phyloP scores from a whole-genome alignment of 2,797 vertebrate species.

The Morus bassanus region DNA sequence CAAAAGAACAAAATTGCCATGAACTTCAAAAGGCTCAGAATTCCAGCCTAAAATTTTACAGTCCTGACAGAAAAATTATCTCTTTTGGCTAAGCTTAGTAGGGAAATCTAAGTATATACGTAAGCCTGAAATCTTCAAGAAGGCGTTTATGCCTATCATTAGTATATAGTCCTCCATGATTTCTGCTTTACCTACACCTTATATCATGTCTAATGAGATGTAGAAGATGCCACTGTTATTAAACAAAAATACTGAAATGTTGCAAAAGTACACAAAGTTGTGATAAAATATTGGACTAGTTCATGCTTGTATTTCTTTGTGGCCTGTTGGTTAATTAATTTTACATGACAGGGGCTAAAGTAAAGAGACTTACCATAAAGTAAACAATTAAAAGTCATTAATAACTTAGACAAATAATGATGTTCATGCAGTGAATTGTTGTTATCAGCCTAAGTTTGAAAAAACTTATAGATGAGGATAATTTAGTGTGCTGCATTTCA shows the following conservation, averaged over 20 bases:
- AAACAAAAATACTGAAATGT: conserved; percentile 4
- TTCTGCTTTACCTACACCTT: neutral
- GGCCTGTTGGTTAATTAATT: conserved; percentile 47
- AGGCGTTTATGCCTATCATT: neutral
- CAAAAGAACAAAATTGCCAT: neutral
- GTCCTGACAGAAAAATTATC: neutral
- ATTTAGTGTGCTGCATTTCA: conserved; percentile 84
- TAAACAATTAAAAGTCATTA: conserved; percentile 66
- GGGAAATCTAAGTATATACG: neutral
- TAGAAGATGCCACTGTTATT: neutral
- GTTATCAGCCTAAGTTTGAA: conserved; percentile 77
- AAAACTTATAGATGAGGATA: conserved; percentile 84
- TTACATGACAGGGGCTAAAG: conserved; percentile 11
- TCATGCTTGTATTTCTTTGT: conserved; percentile 11
- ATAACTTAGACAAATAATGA: conserved; percentile 66
- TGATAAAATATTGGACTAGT: conserved; percentile 40
- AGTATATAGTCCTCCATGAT: neutral
- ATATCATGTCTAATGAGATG: neutral
- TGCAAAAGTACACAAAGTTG: conserved; percentile 19
- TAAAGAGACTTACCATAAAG: conserved; percentile 41
- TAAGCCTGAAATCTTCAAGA: neutral
- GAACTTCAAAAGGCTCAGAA: conserved; percentile 32
- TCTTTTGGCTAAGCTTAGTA: neutral
- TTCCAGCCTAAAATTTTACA: conserved; percentile 1
- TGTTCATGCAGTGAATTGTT: conserved; percentile 74